phyloP scores from a whole-genome alignment of 2,888 invertebrate genomes.

The Coenonympha glycerion region DNA sequence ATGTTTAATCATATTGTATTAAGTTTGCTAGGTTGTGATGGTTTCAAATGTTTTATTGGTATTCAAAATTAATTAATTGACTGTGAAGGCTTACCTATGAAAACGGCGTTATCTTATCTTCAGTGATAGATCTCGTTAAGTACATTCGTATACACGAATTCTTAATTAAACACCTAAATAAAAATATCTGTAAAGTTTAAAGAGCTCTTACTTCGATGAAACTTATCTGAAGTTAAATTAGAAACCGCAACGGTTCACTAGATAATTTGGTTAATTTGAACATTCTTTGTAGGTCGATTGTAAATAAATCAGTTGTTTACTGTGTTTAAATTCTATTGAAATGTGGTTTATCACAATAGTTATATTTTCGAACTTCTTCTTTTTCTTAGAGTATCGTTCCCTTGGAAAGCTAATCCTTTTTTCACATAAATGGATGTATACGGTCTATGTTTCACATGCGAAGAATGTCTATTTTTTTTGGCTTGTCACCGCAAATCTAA shows the following conservation, averaged over 20 bases:
- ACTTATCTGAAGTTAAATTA: slow-evolving; percentile 16
- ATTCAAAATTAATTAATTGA: neutral
- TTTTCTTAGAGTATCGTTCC: neutral
- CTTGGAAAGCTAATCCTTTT: neutral
- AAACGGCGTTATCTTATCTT: too few relatives aligned
- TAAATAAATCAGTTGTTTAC: neutral
- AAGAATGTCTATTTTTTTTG: slow-evolving; percentile 14
- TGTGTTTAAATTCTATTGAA: neutral
- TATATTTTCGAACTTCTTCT: neutral
- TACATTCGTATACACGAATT: too few relatives aligned
- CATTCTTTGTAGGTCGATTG: slow-evolving; percentile 6
- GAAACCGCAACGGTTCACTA: slow-evolving; percentile 7
- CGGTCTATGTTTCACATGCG: slow-evolving; percentile 24
- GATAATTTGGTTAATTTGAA: slow-evolving; percentile 11
- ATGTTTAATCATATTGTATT: neutral
- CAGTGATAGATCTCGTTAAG: too few relatives aligned
- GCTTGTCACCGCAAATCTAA: slow-evolving; percentile 14
- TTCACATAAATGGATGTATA: slow-evolving; percentile 13
- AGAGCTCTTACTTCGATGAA: neutral
- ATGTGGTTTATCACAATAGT: neutral
- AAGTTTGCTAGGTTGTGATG: neutral
- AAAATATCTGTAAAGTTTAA: neutral
- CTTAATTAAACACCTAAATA: neutral
- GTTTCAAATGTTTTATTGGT: neutral
- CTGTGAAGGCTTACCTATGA: neutral